Evolutionary conservation across 35 echinoderm and acorn worm species (phyloP).

Genomic region (Apostichopus japonicus): DNA sequence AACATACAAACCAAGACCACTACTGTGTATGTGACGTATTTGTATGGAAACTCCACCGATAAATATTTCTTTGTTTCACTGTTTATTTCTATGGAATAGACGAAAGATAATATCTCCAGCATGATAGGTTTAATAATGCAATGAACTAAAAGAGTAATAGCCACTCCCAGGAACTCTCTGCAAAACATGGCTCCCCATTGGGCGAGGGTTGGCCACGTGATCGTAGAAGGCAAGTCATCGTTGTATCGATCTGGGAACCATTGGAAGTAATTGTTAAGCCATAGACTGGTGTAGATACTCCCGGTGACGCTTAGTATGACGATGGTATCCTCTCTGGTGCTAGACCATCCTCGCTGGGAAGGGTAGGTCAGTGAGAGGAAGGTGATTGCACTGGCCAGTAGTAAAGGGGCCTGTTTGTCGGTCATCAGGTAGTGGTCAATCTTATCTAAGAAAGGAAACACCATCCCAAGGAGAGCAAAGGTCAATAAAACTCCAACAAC

Average conservation of each 20-base stretch:
- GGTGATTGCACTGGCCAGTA: constrained; percentile 43
- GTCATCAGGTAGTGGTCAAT: constrained; percentile 72
- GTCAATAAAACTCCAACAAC: constrained; percentile 64
- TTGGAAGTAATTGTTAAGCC: constrained; percentile 62
- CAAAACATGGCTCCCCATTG: constrained; percentile 53
- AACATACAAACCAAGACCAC: constrained; percentile 29
- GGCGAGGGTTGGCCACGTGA: constrained; percentile 60
- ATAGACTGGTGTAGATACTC: constrained; percentile 60
- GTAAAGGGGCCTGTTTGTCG: constrained; percentile 67
- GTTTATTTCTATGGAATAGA: constrained; percentile 63
- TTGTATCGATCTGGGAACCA: constrained; percentile 45
- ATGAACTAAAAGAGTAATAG: constrained; percentile 55
- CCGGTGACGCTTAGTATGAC: constrained; percentile 64
- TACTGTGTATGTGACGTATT: constrained; percentile 73
- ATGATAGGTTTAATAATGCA: constrained; percentile 66
- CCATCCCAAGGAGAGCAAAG: constrained; percentile 56
- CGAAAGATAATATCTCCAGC: constrained; percentile 61
- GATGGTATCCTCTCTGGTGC: constrained; percentile 84
- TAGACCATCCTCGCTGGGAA: constrained; percentile 70
- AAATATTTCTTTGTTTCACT: constrained; percentile 57
- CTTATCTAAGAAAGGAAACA: constrained; percentile 72
- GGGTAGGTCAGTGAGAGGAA: constrained; percentile 78
- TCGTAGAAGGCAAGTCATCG: constrained; percentile 34
- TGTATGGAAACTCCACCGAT: constrained; percentile 70
- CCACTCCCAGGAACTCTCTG: constrained; percentile 60